Evolutionary conservation across 1,140 invertebrate species (phyloP).

Genomic region (Lethrus apterus): DNA sequence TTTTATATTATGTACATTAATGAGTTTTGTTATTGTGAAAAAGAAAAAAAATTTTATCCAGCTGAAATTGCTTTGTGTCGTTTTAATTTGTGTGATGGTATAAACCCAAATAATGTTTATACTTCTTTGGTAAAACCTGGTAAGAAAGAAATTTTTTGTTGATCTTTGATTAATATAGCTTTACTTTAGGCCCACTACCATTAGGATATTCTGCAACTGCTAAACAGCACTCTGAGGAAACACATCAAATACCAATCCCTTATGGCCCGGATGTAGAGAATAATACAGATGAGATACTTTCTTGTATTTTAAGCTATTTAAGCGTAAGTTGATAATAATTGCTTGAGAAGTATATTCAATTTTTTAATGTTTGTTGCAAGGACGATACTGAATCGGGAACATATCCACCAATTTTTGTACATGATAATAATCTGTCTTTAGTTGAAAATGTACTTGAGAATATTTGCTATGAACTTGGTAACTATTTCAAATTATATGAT

Average conservation of each 20-base stretch:
- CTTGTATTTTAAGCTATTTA: slow-evolving; percentile 21
- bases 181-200: slow-evolving; percentile 39
- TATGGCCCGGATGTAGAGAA: slow-evolving; percentile 31
- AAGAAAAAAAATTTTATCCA: slow-evolving; percentile 1
- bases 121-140: slow-evolving; percentile 47
- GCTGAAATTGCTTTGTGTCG: slow-evolving; percentile 13
- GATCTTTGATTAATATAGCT: background rate
- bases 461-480: slow-evolving; percentile 39
- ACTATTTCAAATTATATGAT: slow-evolving; percentile 20
- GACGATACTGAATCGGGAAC: slow-evolving; percentile 21
- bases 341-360: slow-evolving; percentile 37
- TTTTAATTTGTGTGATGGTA: slow-evolving; percentile 48
- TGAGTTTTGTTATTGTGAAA: slow-evolving; percentile 8
- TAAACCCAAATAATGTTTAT: slow-evolving; percentile 41
- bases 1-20: slow-evolving; percentile 15
- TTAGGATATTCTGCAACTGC: slow-evolving; percentile 47
- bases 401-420: slow-evolving; percentile 45
- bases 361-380: slow-evolving; percentile 20
- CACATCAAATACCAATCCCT: slow-evolving; percentile 44
- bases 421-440: slow-evolving; percentile 37
- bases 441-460: slow-evolving; percentile 41
- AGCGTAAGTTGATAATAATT: slow-evolving; percentile 33
- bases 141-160: slow-evolving; percentile 26
- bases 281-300: slow-evolving; percentile 34
- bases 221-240: slow-evolving; percentile 40